Evolutionary conservation across 2,113 vertebrate species (phyloP).

Genomic region (Phoenicopterus ruber): DNA sequence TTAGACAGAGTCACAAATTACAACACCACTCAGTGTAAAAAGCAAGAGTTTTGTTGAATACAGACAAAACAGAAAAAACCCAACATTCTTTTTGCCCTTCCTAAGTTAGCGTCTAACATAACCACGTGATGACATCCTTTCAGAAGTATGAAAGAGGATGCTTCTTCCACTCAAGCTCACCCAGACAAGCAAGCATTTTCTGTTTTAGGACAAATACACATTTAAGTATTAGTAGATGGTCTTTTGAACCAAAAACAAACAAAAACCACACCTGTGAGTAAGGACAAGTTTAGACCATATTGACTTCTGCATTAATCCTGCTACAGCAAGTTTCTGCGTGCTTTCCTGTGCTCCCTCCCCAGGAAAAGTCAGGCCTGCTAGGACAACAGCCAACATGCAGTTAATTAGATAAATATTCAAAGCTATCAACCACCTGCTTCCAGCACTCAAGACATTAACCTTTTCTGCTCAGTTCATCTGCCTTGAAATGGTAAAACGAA

Average conservation of each 20-base stretch:
- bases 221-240: conserved; percentile 14
- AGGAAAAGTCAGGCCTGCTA: conserved; percentile 27
- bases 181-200: background rate
- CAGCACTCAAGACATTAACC: conserved; percentile 44
- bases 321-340: conserved; percentile 64
- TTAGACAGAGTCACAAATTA: background rate
- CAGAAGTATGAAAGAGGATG: background rate
- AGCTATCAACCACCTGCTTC: conserved; percentile 67
- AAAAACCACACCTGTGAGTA: conserved; percentile 16
- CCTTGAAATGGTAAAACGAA: conserved; percentile 46
- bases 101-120: background rate
- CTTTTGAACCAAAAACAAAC: conserved; percentile 57
- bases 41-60: background rate
- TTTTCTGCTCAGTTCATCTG: conserved; percentile 47
- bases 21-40: background rate
- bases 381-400: conserved; percentile 60
- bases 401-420: conserved; percentile 55
- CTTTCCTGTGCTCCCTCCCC: conserved; percentile 8
- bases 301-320: conserved; percentile 59
- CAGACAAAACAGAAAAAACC: background rate
- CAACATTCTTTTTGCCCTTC: background rate
- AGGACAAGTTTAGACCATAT: conserved; percentile 1
- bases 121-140: rapidly evolving
- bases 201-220: conserved; percentile 45
- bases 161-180: background rate